Evolutionary conservation across 1,140 invertebrate species (phyloP).

Genomic region (Platorchestia sp.): DNA sequence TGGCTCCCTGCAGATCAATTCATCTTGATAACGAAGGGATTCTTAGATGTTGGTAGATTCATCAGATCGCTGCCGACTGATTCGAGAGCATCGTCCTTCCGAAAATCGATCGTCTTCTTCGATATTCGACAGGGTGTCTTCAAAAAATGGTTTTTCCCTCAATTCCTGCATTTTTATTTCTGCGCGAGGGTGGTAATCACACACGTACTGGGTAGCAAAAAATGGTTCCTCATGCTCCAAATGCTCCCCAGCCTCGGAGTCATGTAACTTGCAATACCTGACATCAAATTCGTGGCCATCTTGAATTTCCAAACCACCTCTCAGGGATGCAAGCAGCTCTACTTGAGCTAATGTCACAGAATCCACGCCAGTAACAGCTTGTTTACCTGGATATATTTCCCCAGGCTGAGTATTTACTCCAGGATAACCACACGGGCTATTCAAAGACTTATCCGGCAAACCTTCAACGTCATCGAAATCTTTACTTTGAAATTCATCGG

Average conservation of each 20-base stretch:
- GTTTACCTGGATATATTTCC: conserved; percentile 5
- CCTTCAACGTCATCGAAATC: conserved; percentile 25
- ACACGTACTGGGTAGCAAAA: conserved; percentile 36
- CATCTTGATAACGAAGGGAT: background rate
- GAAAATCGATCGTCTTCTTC: conserved; percentile 22
- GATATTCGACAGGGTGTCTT: conserved; percentile 30
- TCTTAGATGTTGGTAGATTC: conserved; percentile 40
- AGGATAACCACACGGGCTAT: background rate
- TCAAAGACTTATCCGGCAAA: background rate
- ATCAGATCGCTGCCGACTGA: conserved; percentile 30
- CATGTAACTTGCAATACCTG: background rate
- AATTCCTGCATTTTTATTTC: conserved; percentile 14
- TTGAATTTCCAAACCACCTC: background rate
- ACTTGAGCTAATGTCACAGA: background rate
- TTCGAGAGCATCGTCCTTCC: background rate
- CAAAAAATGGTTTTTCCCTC: background rate
- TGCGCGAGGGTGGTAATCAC: conserved; percentile 24
- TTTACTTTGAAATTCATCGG: conserved; percentile 43
- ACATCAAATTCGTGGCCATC: conserved; percentile 22
- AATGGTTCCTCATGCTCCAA: conserved; percentile 32
- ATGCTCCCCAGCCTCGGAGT: background rate
- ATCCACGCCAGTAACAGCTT: conserved; percentile 33
- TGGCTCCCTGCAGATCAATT: background rate
- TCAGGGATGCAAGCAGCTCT: conserved; percentile 3
- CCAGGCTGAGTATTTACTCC: background rate